Evolutionary conservation across 2,797 vertebrate species (phyloP).

Genomic region (Cossypha polioptera): DNA sequence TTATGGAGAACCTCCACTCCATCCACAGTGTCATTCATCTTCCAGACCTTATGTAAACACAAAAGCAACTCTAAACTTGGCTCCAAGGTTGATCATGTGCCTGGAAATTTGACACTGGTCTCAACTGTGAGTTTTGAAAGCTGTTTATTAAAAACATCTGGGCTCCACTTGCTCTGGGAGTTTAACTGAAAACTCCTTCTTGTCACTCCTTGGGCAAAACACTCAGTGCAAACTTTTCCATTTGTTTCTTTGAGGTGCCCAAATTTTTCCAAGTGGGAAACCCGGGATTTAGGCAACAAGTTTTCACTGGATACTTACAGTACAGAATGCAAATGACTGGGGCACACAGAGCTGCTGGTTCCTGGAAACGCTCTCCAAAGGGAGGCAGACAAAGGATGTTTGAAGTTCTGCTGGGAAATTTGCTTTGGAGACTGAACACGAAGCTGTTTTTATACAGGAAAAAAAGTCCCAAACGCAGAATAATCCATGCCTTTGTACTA

Average conservation of each 20-base stretch:
- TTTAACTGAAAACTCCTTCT: neutral
- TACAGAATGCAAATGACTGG: neutral
- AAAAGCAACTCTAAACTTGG: conserved; percentile 19
- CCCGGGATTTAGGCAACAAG: neutral
- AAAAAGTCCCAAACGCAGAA: neutral
- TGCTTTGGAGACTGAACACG: neutral
- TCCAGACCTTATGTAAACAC: conserved; percentile 2
- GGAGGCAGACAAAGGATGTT: neutral
- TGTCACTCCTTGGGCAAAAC: neutral
- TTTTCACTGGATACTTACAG: neutral
- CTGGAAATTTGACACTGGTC: conserved; percentile 13
- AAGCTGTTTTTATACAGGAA: neutral
- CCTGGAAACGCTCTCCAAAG: neutral
- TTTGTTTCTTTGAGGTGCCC: neutral
- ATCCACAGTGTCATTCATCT: neutral
- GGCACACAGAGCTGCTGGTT: neutral
- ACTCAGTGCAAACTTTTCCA: neutral
- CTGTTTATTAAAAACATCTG: conserved; percentile 12
- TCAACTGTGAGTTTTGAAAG: neutral
- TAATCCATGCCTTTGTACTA: neutral
- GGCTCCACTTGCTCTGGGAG: neutral
- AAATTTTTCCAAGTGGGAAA: neutral
- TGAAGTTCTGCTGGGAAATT: neutral
- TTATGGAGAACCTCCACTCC: neutral
- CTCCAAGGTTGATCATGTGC: neutral